These are phyloP conservation scores for Carposina sasakii DNA, from an alignment of 1,140 invertebrate genomes.

Conservation along the genomic window DNA sequence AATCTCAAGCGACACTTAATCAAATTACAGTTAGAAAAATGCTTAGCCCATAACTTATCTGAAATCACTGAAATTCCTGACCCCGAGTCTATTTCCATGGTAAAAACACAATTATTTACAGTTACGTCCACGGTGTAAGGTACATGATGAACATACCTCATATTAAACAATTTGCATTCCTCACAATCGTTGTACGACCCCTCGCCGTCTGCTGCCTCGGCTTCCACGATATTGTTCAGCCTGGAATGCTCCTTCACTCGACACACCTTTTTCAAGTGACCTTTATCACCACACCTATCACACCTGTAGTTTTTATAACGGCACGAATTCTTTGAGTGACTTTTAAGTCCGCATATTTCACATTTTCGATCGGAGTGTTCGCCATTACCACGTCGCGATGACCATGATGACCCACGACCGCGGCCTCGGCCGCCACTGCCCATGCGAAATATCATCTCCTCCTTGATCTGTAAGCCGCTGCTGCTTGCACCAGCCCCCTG, in stretches of 20 bases:
- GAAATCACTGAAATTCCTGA: neutral
- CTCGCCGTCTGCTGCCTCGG: neutral
- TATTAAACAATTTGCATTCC: constrained; percentile 3
- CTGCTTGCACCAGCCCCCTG: too few species aligned
- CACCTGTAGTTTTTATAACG: neutral
- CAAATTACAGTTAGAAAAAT: neutral
- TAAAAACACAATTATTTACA: neutral
- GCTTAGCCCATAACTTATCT: neutral
- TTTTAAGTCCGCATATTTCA: neutral
- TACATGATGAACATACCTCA: neutral
- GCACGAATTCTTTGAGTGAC: neutral
- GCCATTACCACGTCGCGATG: neutral
- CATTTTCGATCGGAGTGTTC: neutral
- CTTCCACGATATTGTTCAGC: neutral
- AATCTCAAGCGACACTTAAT: neutral
- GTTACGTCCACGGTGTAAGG: neutral
- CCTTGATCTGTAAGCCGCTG: neutral
- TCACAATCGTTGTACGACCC: neutral
- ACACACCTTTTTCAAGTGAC: neutral
- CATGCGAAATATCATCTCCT: neutral
- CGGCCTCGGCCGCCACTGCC: neutral
- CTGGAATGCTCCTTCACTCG: neutral
- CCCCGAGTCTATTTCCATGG: constrained; percentile 4
- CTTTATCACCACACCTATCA: neutral
- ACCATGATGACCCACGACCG: neutral